phyloP scores from a whole-genome alignment of 2,888 invertebrate genomes.

The Epirrhoe alternata region DNA sequence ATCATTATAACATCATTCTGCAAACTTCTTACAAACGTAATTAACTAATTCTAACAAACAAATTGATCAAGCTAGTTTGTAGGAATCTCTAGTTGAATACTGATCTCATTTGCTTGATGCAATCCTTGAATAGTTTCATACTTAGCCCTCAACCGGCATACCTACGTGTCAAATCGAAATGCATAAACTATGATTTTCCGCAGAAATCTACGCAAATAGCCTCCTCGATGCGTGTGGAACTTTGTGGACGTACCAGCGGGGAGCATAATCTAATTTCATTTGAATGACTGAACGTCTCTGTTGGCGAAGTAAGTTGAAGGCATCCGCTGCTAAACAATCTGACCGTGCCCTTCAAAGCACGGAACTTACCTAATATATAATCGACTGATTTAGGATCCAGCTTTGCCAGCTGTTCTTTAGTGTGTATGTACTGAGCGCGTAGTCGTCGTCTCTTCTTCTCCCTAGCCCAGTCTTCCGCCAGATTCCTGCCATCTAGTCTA shows the following conservation, averaged over 20 bases:
- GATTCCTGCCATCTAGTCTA: slow-evolving; percentile 90
- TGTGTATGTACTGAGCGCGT: slow-evolving; percentile 90
- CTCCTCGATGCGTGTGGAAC: neutral
- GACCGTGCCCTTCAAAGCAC: no score
- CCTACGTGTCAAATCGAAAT: slow-evolving; percentile 8
- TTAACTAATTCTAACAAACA: no score
- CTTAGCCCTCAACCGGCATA: neutral
- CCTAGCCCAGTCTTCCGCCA: slow-evolving; percentile 92
- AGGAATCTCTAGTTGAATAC: neutral
- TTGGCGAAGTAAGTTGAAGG: no score
- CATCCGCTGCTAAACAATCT: no score
- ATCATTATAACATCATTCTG: no score
- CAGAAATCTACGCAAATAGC: slow-evolving; percentile 6
- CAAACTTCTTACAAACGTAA: no score
- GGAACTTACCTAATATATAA: slow-evolving; percentile 88
- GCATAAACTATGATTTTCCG: slow-evolving; percentile 4
- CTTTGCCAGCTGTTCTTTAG: slow-evolving; percentile 89
- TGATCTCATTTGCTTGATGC: no score
- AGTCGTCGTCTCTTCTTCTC: slow-evolving; percentile 88
- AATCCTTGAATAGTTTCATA: neutral
- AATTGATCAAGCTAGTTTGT: neutral
- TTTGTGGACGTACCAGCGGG: neutral
- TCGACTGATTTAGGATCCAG: slow-evolving; percentile 89
- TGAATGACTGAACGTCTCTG: no score
- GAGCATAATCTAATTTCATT: slow-evolving; percentile 1